These are phyloP conservation scores for Crossaster papposus DNA, from an alignment of 53 echinoderm and acorn worm genomes.

Conservation along the genomic window DNA sequence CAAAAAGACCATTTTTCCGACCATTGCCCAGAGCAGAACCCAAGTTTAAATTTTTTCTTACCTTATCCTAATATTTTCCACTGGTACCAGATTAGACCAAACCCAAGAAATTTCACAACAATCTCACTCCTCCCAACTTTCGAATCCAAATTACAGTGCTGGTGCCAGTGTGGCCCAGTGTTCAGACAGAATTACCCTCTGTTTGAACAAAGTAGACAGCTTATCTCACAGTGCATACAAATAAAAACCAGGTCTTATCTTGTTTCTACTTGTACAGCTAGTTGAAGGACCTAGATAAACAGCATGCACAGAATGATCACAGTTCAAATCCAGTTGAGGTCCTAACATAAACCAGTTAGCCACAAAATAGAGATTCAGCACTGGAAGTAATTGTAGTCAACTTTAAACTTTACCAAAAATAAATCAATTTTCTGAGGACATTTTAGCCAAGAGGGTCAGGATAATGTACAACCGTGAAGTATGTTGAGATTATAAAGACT, in stretches of 20 bases:
- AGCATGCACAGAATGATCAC: slow-evolving; percentile 5
- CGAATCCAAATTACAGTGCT: neutral
- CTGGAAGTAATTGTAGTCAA: neutral
- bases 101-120: neutral
- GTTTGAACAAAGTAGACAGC: neutral
- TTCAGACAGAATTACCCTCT: neutral
- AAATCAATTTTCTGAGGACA: neutral
- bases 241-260: slow-evolving; percentile 3
- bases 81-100: too few species aligned
- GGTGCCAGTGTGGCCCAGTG: neutral
- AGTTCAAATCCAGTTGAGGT: neutral
- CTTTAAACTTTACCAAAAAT: neutral
- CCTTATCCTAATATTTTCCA: too few species aligned
- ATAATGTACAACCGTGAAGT: neutral
- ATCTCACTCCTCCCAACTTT: neutral
- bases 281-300: slow-evolving; percentile 17
- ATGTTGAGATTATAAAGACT: neutral
- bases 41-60: too few species aligned
- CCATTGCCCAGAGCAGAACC: too few species aligned
- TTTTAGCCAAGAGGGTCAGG: neutral
- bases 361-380: neutral
- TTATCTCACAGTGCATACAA: slow-evolving; percentile 7
- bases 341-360: neutral
- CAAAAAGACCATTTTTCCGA: neutral
- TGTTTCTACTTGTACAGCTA: slow-evolving; percentile 20